Percentiles rank a stretch among this genome's conserved stretches.
Conservation (phyloP, 2,888 invertebrate genomes). For the Sphaeridia pumilis region DNA sequence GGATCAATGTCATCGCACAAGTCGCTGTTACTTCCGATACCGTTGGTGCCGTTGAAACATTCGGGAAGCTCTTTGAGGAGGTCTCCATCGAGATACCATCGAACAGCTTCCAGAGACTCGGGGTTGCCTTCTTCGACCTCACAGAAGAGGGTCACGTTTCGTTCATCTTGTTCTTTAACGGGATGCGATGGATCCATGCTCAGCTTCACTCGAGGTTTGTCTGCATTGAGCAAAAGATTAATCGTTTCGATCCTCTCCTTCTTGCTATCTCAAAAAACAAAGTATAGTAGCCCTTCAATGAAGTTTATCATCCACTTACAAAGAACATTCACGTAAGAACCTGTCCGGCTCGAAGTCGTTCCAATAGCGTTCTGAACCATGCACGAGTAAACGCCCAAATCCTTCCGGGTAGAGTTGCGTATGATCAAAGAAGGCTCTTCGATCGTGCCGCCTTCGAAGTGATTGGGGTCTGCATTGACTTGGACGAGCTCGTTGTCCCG, state of each 20-base stretch:
- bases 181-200: conserved; percentile 64
- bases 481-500: conserved; percentile 37
- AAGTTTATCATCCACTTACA: conserved; percentile 63
- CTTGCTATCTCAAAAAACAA: too few relatives aligned
- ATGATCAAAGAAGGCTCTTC: conserved; percentile 66
- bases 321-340: conserved; percentile 63
- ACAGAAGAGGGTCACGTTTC: conserved; percentile 71
- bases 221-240: conserved; percentile 43
- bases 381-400: conserved; percentile 77
- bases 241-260: too few relatives aligned
- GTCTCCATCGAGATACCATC: conserved; percentile 76
- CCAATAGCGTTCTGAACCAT: conserved; percentile 68
- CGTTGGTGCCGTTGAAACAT: conserved; percentile 42
- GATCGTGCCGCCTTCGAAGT: conserved; percentile 63
- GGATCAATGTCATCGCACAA: conserved; percentile 72
- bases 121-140: conserved; percentile 72
- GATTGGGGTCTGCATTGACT: conserved; percentile 40
- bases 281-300: too few relatives aligned
- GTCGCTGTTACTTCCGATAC: conserved; percentile 24
- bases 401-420: conserved; percentile 58
- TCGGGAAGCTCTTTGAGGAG: conserved; percentile 74
- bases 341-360: conserved; percentile 57
- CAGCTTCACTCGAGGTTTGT: conserved; percentile 64
- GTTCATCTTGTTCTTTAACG: conserved; percentile 62
- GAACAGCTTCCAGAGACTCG: conserved; percentile 53